Conservation (phyloP, 2,888 invertebrate species). For the Cataglyphis livida region DNA sequence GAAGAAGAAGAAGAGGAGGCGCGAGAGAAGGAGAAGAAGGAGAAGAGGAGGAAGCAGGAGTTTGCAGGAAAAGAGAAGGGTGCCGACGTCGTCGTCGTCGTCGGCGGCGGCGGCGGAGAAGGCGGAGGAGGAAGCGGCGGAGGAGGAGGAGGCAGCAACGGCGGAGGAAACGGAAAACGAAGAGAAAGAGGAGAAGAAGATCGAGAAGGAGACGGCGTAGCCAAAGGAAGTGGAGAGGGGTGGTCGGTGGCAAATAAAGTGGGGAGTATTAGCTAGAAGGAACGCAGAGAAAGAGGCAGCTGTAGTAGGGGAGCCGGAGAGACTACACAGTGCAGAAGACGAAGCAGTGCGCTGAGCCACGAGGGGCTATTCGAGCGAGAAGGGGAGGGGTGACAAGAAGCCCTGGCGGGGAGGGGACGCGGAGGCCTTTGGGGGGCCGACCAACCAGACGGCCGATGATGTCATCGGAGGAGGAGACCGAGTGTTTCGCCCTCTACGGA, state of each 20-base stretch:
- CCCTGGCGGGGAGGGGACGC: conserved; percentile 89
- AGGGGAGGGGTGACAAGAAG: conserved; percentile 88
- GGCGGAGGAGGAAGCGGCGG: conserved; percentile 60
- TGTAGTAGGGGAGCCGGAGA: conserved; percentile 76
- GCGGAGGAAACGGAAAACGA: conserved; percentile 61
- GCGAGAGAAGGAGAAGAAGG: conserved; percentile 72
- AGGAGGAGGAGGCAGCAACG: conserved; percentile 63
- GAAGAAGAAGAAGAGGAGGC: conserved; percentile 72
- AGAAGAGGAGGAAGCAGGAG: conserved; percentile 68
- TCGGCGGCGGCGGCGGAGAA: conserved; percentile 71
- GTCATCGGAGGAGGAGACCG: conserved; percentile 99
- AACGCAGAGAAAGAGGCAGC: conserved; percentile 72
- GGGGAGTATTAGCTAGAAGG: conserved; percentile 86
- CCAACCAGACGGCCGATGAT: conserved; percentile 92
- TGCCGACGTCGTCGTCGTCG: conserved; percentile 73
- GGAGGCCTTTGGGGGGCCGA: conserved; percentile 93
- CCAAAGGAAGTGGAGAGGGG: conserved; percentile 73
- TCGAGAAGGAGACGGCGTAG: conserved; percentile 65
- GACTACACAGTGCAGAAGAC: conserved; percentile 74
- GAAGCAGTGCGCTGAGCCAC: conserved; percentile 89
- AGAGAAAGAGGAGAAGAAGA: conserved; percentile 63
- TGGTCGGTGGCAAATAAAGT: conserved; percentile 85
- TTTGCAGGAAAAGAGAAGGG: conserved; percentile 66
- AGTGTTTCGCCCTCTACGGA: conserved; percentile 97
- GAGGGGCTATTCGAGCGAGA: conserved; percentile 89